Evolutionary conservation across 2,888 invertebrate species (phyloP), one percentile per base, ranked within the genome.

Genomic region (Abscondita cerata): DNA sequence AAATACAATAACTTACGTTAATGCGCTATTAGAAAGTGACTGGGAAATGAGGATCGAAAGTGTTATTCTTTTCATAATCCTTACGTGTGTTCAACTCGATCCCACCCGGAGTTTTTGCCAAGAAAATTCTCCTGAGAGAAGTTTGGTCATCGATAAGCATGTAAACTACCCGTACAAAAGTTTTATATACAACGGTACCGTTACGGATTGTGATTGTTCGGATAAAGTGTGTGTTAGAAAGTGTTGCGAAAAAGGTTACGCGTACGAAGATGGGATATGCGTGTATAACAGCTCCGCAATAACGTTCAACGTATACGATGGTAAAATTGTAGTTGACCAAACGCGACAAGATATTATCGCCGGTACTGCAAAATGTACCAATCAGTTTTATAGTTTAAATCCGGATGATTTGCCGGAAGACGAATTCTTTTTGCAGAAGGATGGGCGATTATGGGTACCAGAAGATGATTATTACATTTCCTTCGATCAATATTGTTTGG

Each of bases 401-500:
- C 41, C 40, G 2, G 41, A 18, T 2, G 15, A 52, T 18, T 38
- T 15, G 11, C 13, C 13, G 6, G 40, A 41, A 8, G 52, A 41
- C 19, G 12, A 36, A 11, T 52, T 52, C 11, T 52, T 19, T 12
- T 36, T 52, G 16, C 51, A 52, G 25, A 20, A 41, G 11, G 31
- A 52, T 41, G 52, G 52, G 1, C 5, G 12, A 4, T 16, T 52
- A 9, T 40, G 40, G 52, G 13, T 13, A 8, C n/a, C 18, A 13
- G 6, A 48, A 1, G 25, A 6, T 4, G 25, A 25, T 25, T 25
- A 20, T 3, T 38, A n/a, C 4, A 19, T 52, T 12, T 5, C 6
- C 1, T 5, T 16, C 1, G 25, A 52, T 1, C 18, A 1, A 8
- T 34, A 40, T 18, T 52, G 52, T 11, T 38, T 52, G 12, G 52